A percentile compares a stretch with the other conserved stretches of the same genome.
Conservation (phyloP, 2,113 vertebrate species). For the Phylloscopus trochilus region DNA sequence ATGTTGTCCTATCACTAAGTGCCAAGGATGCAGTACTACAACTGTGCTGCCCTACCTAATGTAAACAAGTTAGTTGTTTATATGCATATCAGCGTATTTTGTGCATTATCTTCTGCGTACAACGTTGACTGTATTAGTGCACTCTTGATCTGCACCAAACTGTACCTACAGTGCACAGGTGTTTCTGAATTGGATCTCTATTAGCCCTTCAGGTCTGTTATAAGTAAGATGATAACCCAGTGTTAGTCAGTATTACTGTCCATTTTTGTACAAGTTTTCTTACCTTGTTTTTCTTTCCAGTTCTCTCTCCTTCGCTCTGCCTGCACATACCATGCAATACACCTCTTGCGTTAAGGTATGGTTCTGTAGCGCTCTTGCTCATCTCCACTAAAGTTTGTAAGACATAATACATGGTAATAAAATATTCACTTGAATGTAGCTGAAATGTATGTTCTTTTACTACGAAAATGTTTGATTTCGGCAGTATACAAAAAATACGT, state of each 20-base stretch:
- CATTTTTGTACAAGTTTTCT: constrained; percentile 58
- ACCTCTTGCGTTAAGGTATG: constrained; percentile 67
- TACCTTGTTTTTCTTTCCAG: constrained; percentile 30
- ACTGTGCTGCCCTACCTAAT: constrained; percentile 20
- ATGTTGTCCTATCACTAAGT: constrained; percentile 71
- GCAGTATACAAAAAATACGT: neutral
- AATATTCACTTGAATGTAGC: constrained; percentile 72
- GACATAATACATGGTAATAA: constrained; percentile 77
- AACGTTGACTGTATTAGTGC: constrained; percentile 44
- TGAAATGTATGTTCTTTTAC: constrained; percentile 63
- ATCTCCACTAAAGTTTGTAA: constrained; percentile 72
- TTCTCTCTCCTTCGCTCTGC: constrained; percentile 43
- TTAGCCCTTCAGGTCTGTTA: constrained; percentile 13
- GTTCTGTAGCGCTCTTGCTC: constrained; percentile 66
- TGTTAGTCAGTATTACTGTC: constrained; percentile 71
- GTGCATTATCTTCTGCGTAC: constrained; percentile 52
- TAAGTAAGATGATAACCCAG: constrained; percentile 42
- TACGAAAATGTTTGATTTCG: constrained; percentile 51
- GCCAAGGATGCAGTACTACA: constrained; percentile 58
- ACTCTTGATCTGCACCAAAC: constrained; percentile 39
- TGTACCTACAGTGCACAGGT: constrained; percentile 33
- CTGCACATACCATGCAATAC: constrained; percentile 60
- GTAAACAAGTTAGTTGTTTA: constrained; percentile 49
- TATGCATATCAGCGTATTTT: constrained; percentile 56
- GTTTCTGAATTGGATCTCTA: constrained; percentile 20